Percentiles rank a stretch among this genome's conserved stretches.
phyloP scores from a whole-genome alignment of 2,888 invertebrate genomes.

The Cataglyphis rosenhaueri region DNA sequence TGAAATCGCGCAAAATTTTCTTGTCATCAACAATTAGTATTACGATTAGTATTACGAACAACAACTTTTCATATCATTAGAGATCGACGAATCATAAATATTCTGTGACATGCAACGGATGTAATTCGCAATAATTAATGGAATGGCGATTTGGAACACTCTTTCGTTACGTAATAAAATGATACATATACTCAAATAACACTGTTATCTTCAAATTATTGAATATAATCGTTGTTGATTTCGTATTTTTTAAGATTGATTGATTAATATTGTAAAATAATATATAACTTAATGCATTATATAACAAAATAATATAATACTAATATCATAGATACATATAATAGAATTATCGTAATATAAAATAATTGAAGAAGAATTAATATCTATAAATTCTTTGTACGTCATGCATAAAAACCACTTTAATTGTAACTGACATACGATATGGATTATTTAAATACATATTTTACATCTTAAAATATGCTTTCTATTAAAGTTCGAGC shows the following conservation, averaged over 20 bases:
- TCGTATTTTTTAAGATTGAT: neutral
- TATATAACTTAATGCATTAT: neutral
- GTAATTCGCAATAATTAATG: slow-evolving; percentile 29
- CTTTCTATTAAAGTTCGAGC: neutral
- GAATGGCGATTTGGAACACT: neutral
- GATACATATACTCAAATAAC: slow-evolving; percentile 1
- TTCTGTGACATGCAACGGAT: neutral
- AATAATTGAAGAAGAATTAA: neutral
- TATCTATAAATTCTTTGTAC: neutral
- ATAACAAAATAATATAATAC: neutral
- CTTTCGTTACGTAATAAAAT: slow-evolving; percentile 26
- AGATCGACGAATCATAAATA: slow-evolving; percentile 28
- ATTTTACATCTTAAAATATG: neutral
- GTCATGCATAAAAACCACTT: neutral
- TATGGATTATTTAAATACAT: neutral
- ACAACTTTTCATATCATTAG: neutral
- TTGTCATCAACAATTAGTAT: slow-evolving; percentile 1
- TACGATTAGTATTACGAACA: neutral
- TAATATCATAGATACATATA: neutral
- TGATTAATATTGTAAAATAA: neutral
- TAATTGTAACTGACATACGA: neutral
- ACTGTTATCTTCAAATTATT: slow-evolving; percentile 4
- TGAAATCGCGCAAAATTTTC: neutral
- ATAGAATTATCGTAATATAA: neutral
- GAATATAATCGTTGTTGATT: neutral